phyloP scores from a whole-genome alignment of 2,888 invertebrate species.

The Mesoligia furuncula region DNA sequence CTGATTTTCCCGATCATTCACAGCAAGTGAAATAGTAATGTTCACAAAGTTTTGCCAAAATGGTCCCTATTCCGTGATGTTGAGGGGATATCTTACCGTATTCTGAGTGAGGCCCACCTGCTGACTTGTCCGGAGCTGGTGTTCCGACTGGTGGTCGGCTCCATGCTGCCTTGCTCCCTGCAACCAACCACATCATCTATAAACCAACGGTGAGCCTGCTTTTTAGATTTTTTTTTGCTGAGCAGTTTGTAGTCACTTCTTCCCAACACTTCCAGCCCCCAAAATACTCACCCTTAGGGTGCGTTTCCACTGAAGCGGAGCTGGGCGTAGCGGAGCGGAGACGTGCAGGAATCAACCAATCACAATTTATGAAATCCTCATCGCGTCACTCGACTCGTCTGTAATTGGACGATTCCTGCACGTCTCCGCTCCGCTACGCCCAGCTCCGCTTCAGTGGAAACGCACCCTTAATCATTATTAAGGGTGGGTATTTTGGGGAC shows the following conservation, averaged over 20 bases:
- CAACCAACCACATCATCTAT: conserved; percentile 49
- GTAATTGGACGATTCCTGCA: too few species aligned
- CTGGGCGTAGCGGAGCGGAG: too few species aligned
- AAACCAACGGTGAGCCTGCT: background rate
- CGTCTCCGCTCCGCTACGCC: too few species aligned
- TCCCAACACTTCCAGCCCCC: too few species aligned
- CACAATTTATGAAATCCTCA: too few species aligned
- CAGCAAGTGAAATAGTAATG: background rate
- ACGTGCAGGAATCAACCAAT: too few species aligned
- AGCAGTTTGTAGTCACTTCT: background rate
- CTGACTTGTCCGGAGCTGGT: conserved; percentile 78
- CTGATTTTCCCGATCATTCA: background rate
- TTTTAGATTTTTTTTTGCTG: background rate
- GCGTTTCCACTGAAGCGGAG: too few species aligned
- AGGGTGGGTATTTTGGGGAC: background rate
- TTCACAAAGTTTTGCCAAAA: background rate
- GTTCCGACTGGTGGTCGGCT: conserved; percentile 86
- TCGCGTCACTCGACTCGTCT: too few species aligned
- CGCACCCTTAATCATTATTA: too few species aligned
- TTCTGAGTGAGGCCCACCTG: conserved; percentile 78
- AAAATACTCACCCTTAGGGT: too few species aligned
- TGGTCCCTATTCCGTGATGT: background rate
- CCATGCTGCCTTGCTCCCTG: conserved; percentile 83
- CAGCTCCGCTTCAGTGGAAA: too few species aligned
- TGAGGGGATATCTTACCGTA: conserved; percentile 72